phyloP scores from a whole-genome alignment of 2,888 invertebrate species.

The Pristionchus arcanus region DNA sequence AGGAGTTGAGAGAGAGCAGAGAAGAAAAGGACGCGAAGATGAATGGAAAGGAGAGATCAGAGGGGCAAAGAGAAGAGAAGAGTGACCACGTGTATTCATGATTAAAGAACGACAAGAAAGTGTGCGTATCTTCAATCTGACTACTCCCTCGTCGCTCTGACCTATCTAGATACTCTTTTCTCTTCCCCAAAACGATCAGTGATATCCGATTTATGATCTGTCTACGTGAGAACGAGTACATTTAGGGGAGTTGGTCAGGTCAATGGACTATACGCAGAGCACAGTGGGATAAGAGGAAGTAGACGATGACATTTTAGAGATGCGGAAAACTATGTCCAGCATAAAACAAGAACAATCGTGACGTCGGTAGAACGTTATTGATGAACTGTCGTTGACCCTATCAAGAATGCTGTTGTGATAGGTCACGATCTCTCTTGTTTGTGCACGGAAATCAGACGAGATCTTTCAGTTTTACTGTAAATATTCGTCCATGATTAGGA shows the following conservation, averaged over 20 bases:
- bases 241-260: not conserved
- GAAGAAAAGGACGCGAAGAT: not conserved
- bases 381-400: too few species aligned
- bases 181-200: not conserved
- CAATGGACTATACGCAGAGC: not conserved
- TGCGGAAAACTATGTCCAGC: too few species aligned
- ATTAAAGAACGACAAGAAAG: not conserved
- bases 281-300: not conserved
- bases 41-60: not conserved
- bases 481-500: too few species aligned
- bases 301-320: too few species aligned
- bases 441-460: not conserved
- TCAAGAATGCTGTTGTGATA: not conserved
- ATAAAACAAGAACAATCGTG: not conserved
- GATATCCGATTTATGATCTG: not conserved
- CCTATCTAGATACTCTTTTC: not conserved
- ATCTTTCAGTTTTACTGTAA: too few species aligned
- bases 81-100: not conserved
- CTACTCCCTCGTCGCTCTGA: not conserved
- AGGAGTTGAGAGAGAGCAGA: not conserved
- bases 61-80: not conserved
- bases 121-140: not conserved
- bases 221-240: not conserved
- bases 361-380: not conserved
- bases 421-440: not conserved